Evolutionary conservation across 2,113 vertebrate genomes (phyloP), one percentile per base, ranked within the genome.

Genomic region (Geococcyx californianus): DNA sequence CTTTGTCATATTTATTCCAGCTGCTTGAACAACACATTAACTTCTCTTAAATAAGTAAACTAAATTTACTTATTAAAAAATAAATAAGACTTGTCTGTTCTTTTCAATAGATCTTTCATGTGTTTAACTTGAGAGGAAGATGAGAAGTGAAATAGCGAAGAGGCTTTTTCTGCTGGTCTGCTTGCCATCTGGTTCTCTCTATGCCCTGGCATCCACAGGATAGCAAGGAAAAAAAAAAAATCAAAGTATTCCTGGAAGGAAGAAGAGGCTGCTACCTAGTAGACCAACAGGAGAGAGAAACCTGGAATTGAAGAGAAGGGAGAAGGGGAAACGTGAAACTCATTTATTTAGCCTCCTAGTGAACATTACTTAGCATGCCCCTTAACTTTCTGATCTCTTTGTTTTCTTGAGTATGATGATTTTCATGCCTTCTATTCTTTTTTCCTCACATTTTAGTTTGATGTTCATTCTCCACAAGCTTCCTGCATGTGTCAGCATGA

Each of bases 341-440:
- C 97, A 97, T 98, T 98, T 98, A 94, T 97, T 98, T 97, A 98
- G 93, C 88, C 93, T 96, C 92, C 86, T 96, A 94, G 90, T 97
- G 94, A 95, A 97, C 96, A 97, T 98, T 97, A 97, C 97, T 93
- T 95, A 93, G 68, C 91, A 69, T 90, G 96, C 34, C 72, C 87
- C 52, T 52, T 95, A 97, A 97, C 72, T 97, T 97, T 96, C 97
- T 96, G 97, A 90, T 97, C 96, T 94, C 96, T 98, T 94, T 97
- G 96, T 97, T 97, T 89, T 89, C 90, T 97, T 72, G 85, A 94
- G 85, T 91, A 93, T 93, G 94, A 95, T 91, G 86, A 91, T 93
- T 96, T 95, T 97, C 97, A 95, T 97, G 97, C 96, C 97, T 97
- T 97, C 96, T 97, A 96, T 98, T 98, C 86, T 90, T 93, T 93